phyloP scores from a whole-genome alignment of 2,888 invertebrate genomes.

The Lutraria lutraria region DNA sequence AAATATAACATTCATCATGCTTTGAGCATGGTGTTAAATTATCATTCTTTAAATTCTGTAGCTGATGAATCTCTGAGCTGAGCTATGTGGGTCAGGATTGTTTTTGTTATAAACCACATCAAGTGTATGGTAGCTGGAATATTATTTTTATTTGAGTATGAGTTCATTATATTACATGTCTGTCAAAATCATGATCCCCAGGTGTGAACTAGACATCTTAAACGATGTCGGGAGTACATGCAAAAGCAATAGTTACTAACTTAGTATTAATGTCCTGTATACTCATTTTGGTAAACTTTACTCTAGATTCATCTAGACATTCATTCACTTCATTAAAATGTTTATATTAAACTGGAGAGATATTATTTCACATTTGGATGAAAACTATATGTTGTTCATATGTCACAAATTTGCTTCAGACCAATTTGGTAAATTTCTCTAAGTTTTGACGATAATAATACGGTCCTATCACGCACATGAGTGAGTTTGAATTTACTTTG shows the following conservation, averaged over 20 bases:
- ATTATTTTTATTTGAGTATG: background rate
- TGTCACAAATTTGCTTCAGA: background rate
- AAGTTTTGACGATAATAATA: background rate
- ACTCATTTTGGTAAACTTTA: background rate
- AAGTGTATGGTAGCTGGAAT: background rate
- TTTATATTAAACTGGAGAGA: background rate
- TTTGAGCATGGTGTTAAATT: too few species aligned
- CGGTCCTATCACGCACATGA: background rate
- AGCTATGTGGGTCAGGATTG: background rate
- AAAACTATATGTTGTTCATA: background rate
- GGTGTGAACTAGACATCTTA: conserved; percentile 5
- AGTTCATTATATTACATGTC: background rate
- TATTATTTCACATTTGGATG: background rate
- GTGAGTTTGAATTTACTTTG: conserved; percentile 1
- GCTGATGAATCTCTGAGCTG: background rate
- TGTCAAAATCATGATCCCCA: background rate
- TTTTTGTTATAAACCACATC: background rate
- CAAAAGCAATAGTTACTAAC: too few species aligned
- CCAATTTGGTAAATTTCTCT: background rate
- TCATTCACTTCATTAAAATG: background rate
- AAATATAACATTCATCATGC: too few species aligned
- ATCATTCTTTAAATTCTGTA: conserved; percentile 2
- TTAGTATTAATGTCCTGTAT: conserved; percentile 13
- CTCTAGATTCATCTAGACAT: background rate
- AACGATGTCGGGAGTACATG: background rate